Base-by-base conservation (phyloP, 2,797 vertebrate genomes). In the Phyllotis vaccarum region DNA sequence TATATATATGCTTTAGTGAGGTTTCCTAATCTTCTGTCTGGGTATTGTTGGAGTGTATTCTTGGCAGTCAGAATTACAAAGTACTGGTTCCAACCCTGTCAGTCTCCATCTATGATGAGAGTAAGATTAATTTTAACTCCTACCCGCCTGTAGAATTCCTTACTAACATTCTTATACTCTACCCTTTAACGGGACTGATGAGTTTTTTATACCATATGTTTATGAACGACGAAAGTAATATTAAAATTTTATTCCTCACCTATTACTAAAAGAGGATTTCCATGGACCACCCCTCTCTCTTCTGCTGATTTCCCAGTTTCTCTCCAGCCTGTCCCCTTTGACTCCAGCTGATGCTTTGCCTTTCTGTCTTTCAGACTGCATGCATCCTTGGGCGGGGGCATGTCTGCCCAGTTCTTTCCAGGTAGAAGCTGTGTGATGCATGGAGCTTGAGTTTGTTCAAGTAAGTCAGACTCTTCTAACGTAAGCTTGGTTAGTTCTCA, bases 391-490 rank as follows among this genome's bases (percentile, higher is more conserved):
- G 22, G 24, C 27, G 40, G 22, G 24, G 64, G 27, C 43, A 12
- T 60, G 49, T 97, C 90, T 80, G 31, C 74, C 49, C 46, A 76
- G 17, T 31, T 19, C 29, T 49, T 43, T 46, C 40, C 66, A 62
- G 78, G 81, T 93, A 90, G 76, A 89, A 90, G 64, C 72, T 86
- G 56, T 95, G 78, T 40, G 87, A 92, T 83, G 78, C 94, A 21
- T 86, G 68, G 54, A 43, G 85, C 13, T 37, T 94, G 62, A 96
- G 31, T 90, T 94, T 90, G 40, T 27, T 12, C 31, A 72, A 92
- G 70, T 49, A 79, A 91, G 46, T 49, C 56, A 4, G 22, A 76
- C 52, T 76, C 58, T 91, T 96, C 9, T 49, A 64, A 34, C 6
- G 34, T 85, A 70, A 94, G n/a, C 74, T 37, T n/a, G 70, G 22